Conservation (phyloP, 2,797 vertebrate genomes). For the Characodon lateralis region DNA sequence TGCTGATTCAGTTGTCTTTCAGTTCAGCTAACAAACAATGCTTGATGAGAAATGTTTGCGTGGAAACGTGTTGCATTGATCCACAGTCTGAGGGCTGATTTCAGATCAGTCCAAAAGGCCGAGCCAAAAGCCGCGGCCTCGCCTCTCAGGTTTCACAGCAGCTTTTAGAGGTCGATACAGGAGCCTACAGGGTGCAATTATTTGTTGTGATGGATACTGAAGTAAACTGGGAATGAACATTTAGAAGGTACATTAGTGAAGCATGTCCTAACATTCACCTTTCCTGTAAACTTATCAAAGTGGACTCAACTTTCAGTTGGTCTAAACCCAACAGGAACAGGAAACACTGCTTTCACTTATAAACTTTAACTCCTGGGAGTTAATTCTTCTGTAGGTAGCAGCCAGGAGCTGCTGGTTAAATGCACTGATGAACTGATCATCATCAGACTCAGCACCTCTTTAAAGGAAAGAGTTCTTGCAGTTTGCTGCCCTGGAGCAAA, state of each 20-base stretch:
- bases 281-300: slow-evolving; percentile 22
- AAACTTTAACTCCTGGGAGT: too few relatives aligned
- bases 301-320: background rate
- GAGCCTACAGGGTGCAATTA: slow-evolving; percentile 62
- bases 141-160: slow-evolving; percentile 67
- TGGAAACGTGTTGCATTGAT: slow-evolving; percentile 57
- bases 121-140: slow-evolving; percentile 5
- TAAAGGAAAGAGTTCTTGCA: background rate
- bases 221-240: slow-evolving; percentile 62
- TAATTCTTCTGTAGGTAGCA: background rate
- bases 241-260: slow-evolving; percentile 54
- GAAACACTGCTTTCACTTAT: too few relatives aligned
- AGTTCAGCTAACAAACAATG: slow-evolving; percentile 24
- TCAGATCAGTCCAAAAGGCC: slow-evolving; percentile 20
- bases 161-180: slow-evolving; percentile 73
- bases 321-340: background rate
- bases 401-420: background rate
- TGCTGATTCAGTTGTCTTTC: background rate
- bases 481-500: background rate
- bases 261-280: slow-evolving; percentile 3
- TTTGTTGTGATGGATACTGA: slow-evolving; percentile 55
- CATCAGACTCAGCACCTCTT: too few relatives aligned
- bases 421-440: background rate
- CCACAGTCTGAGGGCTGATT: slow-evolving; percentile 25
- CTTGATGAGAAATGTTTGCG: slow-evolving; percentile 60